Evolutionary conservation across 2,113 vertebrate genomes (phyloP), one percentile per base, ranked within the genome.

Genomic region (Carassius carassius): DNA sequence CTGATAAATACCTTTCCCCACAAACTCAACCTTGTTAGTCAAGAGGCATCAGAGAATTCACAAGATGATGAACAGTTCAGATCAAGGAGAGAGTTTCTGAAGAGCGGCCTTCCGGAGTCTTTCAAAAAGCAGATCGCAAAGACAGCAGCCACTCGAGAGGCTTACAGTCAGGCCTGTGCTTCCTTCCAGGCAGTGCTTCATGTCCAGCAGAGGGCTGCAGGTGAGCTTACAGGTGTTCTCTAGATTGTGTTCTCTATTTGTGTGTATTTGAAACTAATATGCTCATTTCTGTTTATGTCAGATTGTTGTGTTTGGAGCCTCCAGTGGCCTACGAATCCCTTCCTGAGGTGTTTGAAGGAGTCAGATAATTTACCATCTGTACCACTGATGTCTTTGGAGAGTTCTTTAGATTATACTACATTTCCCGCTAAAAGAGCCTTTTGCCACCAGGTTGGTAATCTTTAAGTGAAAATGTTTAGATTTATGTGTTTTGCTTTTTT

Each of bases 71-170:
- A 95, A 86, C 94, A 96, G 63, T 97, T 96, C 93, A 95, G 89
- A 92, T 96, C 97, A 10, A 97, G 96, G 81, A 94, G 95, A 84
- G 95, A 98, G 87, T 99, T 99, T 91, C 84, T 99, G 56, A 98
- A 94, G 95, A 99, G 98, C 25, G 98, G 98, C 0, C 94, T 99
- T 69, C 98, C 98, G 0, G 98, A 99, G 60, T 95, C 94, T 0
- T 94, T 99, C 85, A 98, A 93, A 91, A 96, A 95, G 74, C 96
- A 98, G 84, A 97, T 98, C 0, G 95, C 95, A 47, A 98, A 95
- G 92, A 96, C 94, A 0, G 90, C 94, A 76, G 96, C 96, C 70
- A 92, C 84, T 1, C 92, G 94, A 89, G 97, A 98, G 88, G 93
- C 94, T 0, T 98, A 96, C 56, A 92, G 90, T 3, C 79, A 94